Percentiles rank a stretch among this genome's conserved stretches.
Evolutionary conservation across 1,140 invertebrate species (phyloP).

Genomic region (Drosophila carrolli): DNA sequence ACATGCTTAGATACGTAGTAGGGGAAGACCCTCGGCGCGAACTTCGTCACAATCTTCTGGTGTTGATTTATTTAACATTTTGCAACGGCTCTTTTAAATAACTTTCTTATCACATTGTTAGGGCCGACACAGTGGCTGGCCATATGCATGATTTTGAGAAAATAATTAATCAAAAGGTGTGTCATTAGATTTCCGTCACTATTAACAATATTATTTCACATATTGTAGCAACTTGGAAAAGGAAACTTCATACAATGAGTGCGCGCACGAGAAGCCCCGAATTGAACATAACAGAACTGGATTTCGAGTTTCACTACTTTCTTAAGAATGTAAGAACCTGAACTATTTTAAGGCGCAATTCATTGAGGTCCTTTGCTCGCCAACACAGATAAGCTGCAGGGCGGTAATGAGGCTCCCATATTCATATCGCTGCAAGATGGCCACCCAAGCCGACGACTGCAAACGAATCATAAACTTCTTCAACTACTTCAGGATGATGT

Average conservation of each 20-base stretch:
- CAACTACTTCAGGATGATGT: conserved; percentile 40
- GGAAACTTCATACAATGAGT: neutral
- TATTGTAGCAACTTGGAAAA: no score
- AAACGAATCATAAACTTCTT: conserved; percentile 28
- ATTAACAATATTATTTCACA: neutral
- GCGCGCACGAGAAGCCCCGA: neutral
- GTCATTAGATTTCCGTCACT: neutral
- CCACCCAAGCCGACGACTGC: conserved; percentile 6
- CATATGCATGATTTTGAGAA: neutral
- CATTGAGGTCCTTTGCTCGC: no score
- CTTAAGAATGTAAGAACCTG: conserved; percentile 12
- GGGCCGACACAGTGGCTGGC: conserved; percentile 11
- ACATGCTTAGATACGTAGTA: conserved; percentile 12
- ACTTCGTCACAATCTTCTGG: conserved; percentile 2
- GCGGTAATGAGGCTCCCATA: conserved; percentile 27
- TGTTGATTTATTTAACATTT: conserved; percentile 18
- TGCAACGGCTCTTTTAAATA: conserved; percentile 2
- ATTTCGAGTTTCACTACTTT: conserved; percentile 19
- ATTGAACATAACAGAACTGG: conserved; percentile 3
- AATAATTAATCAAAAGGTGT: neutral
- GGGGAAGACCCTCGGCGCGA: conserved; percentile 28
- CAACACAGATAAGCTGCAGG: conserved; percentile 22
- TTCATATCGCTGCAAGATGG: conserved; percentile 25
- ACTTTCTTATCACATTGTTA: conserved; percentile 6
- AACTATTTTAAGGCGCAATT: no score